phyloP scores from a whole-genome alignment of 2,113 vertebrate genomes.

The Ptychochromis oligacanthus region DNA sequence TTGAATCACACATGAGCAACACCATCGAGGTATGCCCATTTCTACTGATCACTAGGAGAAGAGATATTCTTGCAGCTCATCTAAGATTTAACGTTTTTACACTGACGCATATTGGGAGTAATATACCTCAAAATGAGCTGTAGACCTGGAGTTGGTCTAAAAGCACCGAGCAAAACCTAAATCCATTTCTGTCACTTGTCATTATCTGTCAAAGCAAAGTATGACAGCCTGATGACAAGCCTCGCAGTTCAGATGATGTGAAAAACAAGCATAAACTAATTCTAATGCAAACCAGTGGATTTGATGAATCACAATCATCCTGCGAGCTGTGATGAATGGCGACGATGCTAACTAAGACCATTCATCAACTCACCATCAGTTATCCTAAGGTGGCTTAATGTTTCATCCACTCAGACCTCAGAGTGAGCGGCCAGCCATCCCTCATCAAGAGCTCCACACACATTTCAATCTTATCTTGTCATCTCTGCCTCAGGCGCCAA shows the following conservation, averaged over 20 bases:
- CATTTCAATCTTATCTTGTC: conserved; percentile 75
- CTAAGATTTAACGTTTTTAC: conserved; percentile 1
- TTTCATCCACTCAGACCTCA: conserved; percentile 71
- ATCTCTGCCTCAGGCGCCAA: conserved; percentile 59
- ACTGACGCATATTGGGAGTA: neutral
- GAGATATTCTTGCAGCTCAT: neutral
- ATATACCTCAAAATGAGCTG: conserved; percentile 3
- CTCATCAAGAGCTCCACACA: conserved; percentile 68
- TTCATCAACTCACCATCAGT: conserved; percentile 72
- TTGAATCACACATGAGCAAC: conserved; percentile 22
- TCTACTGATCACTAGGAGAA: conserved; percentile 21
- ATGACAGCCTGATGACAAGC: conserved; percentile 44
- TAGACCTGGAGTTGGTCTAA: neutral
- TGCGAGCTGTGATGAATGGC: conserved; percentile 58
- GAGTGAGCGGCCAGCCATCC: conserved; percentile 65
- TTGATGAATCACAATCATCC: conserved; percentile 66
- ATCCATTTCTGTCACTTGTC: conserved; percentile 45
- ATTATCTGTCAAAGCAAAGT: conserved; percentile 38
- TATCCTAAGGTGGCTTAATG: conserved; percentile 75
- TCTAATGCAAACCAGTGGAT: conserved; percentile 53
- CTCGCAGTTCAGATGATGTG: conserved; percentile 28
- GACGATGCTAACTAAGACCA: conserved; percentile 68
- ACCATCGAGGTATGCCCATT: neutral
- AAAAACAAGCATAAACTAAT: conserved; percentile 63
- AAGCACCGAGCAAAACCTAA: conserved; percentile 11